Conservation (phyloP, 2,113 vertebrate genomes). For the Chaenocephalus aceratus region DNA sequence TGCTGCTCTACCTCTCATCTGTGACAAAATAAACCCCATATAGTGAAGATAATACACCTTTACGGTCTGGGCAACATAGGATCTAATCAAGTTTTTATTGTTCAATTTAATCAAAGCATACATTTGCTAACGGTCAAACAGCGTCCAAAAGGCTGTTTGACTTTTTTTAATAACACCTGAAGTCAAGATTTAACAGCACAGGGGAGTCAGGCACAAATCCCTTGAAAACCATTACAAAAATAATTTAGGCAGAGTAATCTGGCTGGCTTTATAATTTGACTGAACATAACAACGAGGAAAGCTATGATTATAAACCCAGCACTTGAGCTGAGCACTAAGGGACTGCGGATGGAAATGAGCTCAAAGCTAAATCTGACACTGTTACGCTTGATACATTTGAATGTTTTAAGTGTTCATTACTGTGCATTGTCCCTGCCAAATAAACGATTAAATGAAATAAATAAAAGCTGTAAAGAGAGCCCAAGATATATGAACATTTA, state of each 20-base stretch:
- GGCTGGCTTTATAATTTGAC: slow-evolving; percentile 33
- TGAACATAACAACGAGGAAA: slow-evolving; percentile 17
- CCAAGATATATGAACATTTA: slow-evolving; percentile 8
- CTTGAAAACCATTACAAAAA: neutral
- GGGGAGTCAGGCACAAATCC: slow-evolving; percentile 5
- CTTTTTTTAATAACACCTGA: neutral
- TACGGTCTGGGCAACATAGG: neutral
- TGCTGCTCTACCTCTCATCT: slow-evolving; percentile 32
- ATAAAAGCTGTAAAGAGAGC: slow-evolving; percentile 19
- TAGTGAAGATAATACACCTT: slow-evolving; percentile 1
- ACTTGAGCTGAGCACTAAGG: too few species aligned
- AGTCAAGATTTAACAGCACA: slow-evolving; percentile 37
- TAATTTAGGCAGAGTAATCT: slow-evolving; percentile 14
- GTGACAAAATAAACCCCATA: neutral
- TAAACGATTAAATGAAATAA: too few species aligned
- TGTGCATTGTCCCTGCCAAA: too few species aligned
- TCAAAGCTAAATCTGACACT: too few species aligned
- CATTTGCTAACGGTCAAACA: neutral
- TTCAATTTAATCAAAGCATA: neutral
- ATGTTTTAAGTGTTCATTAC: too few species aligned
- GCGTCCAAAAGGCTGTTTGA: neutral
- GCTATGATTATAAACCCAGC: slow-evolving; percentile 20
- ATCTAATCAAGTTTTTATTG: neutral
- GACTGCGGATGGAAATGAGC: too few species aligned
- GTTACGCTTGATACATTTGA: too few species aligned